Percentiles rank a stretch among this genome's conserved stretches.
Evolutionary conservation across 1,140 invertebrate genomes (phyloP).

Genomic region (Dryas iulia): DNA sequence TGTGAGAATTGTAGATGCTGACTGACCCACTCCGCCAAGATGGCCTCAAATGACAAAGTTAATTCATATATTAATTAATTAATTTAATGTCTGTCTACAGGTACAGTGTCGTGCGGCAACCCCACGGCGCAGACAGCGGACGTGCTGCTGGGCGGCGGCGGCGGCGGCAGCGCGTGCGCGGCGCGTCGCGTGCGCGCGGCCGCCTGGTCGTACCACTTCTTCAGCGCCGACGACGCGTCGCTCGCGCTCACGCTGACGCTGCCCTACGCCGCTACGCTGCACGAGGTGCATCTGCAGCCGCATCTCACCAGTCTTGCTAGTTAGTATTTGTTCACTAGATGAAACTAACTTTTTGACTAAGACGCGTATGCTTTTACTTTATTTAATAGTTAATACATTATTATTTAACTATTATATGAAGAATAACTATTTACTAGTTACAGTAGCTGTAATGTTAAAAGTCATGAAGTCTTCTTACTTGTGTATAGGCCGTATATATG

Average conservation of each 20-base stretch:
- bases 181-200: slow-evolving; percentile 91
- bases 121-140: slow-evolving; percentile 93
- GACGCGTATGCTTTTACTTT: too few species aligned
- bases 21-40: too few species aligned
- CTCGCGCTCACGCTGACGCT: slow-evolving; percentile 92
- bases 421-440: too few species aligned
- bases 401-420: too few species aligned
- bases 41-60: too few species aligned
- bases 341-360: too few species aligned
- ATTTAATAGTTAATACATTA: too few species aligned
- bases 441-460: too few species aligned
- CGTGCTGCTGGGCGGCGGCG: slow-evolving; percentile 86
- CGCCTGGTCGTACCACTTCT: slow-evolving; percentile 95
- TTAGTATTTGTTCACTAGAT: slow-evolving; percentile 67
- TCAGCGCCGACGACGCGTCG: slow-evolving; percentile 93
- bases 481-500: too few species aligned
- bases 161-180: slow-evolving; percentile 81
- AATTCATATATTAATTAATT: too few species aligned
- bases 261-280: slow-evolving; percentile 93
- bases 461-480: too few species aligned
- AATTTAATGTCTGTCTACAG: slow-evolving; percentile 59
- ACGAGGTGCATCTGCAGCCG: slow-evolving; percentile 93
- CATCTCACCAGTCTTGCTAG: slow-evolving; percentile 91
- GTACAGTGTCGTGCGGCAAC: slow-evolving; percentile 89
- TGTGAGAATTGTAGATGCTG: too few species aligned